Base-by-base conservation (phyloP, 2,797 vertebrate genomes). In the Sebastes vulpes region DNA sequence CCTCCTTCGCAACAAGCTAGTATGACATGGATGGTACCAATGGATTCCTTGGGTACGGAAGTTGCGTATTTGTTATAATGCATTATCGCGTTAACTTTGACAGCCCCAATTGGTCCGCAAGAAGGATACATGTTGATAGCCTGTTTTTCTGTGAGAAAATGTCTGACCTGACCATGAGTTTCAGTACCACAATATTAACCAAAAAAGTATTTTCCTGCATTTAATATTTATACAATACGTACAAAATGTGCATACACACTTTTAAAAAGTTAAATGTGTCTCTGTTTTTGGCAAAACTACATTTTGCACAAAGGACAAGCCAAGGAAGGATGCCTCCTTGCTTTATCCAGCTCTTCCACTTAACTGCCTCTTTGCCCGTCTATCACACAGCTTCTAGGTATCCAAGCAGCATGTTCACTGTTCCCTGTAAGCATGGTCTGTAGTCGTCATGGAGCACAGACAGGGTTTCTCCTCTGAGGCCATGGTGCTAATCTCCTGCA, bases 401-500 rank as follows among this genome's bases (percentile, higher is more conserved):
- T 83, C 71, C 9, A 63, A 74, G 65, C 82, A 82, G 74, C 64
- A 5, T 79, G 75, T 58, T 79, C 70, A 21, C 72, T 74, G 75
- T 53, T 86, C 75, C 67, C 82, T 79, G 23, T 85, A 64, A 81
- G 81, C 85, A 77, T 65, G 85, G 76, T 82, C 77, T 50, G 53
- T 68, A 83, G 90, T 88, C 65, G 75, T 86, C 91, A 86, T 83
- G 83, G 85, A 84, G 90, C 85, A 88, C 83, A 93, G 92, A 92
- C 91, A 87, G 88, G 84, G 86, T 90, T 89, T 90, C 93, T 95
- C 94, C 94, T 96, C 93, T 94, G 93, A 97, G 96, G 95, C 94
- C 92, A 88, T 90, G 95, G 94, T 93, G 93, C 91, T 95, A 95
- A 95, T 94, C 94, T 96, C 93, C 92, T 93, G 91, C 92, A 90